Percentiles rank a stretch among this genome's conserved stretches.
Evolutionary conservation across 2,113 vertebrate species (phyloP).

Genomic region (Cyprinus carpio): DNA sequence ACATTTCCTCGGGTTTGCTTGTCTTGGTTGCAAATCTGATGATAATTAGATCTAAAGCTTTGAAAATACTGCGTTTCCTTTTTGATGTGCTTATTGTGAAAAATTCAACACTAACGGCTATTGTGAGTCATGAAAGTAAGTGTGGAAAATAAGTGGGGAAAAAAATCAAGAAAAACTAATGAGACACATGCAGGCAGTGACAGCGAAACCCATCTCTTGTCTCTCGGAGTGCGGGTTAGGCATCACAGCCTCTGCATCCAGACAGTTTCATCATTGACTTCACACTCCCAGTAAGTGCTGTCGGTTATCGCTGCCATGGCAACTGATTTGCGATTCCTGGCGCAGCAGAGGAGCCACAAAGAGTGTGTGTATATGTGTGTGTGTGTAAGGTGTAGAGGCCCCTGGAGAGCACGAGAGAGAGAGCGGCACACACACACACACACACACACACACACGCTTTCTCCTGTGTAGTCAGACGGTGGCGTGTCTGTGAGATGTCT

Average conservation of each 20-base stretch:
- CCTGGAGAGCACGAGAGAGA: conserved; percentile 41
- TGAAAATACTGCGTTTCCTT: not conserved
- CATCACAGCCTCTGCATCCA: conserved; percentile 53
- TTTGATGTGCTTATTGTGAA: not conserved
- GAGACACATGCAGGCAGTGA: conserved; percentile 13
- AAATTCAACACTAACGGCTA: not conserved
- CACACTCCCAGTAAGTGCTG: conserved; percentile 72
- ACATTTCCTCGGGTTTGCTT: not conserved
- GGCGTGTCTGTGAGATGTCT: conserved; percentile 62
- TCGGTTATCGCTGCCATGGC: conserved; percentile 78
- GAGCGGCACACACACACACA: not conserved
- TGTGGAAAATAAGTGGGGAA: conserved; percentile 33
- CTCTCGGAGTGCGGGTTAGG: conserved; percentile 49
- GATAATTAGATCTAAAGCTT: not conserved
- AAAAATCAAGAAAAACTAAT: conserved; percentile 6
- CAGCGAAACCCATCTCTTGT: conserved; percentile 19
- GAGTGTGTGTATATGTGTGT: conserved; percentile 38
- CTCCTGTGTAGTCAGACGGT: conserved; percentile 50
- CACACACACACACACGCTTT: too few relatives aligned
- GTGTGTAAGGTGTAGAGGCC: conserved; percentile 43
- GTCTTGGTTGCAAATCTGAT: not conserved
- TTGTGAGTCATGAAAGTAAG: conserved; percentile 41
- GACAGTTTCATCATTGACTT: conserved; percentile 71
- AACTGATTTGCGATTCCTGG: conserved; percentile 71
- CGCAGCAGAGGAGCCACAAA: conserved; percentile 38